These are phyloP conservation scores for Hermaeophaga mercurialis DNA, from an alignment of 2,888 invertebrate genomes.

Conservation along the genomic window DNA sequence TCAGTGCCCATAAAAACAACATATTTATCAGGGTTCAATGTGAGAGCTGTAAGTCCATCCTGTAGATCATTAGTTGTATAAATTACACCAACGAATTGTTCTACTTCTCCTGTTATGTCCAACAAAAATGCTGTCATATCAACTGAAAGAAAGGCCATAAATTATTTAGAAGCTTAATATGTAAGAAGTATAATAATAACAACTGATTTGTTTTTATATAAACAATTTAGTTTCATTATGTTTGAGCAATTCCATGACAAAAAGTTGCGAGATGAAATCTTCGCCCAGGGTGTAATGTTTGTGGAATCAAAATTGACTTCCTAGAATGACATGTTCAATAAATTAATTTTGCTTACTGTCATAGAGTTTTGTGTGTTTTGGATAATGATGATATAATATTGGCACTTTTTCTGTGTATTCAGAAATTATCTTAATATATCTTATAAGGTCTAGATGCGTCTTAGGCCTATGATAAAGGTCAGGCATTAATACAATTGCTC, in stretches of 20 bases:
- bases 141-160: no score
- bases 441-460: conserved; percentile 65
- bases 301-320: no score
- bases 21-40: conserved; percentile 51
- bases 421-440: conserved; percentile 69
- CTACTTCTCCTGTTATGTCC: conserved; percentile 54
- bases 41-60: conserved; percentile 48
- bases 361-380: conserved; percentile 69
- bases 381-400: conserved; percentile 84
- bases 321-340: no score
- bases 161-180: no score
- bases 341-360: conserved; percentile 70
- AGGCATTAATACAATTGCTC: conserved; percentile 76
- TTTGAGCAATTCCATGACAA: no score
- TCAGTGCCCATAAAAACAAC: conserved; percentile 53
- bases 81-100: conserved; percentile 53
- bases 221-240: no score
- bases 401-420: conserved; percentile 63
- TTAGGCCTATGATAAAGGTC: conserved; percentile 78
- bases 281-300: no score
- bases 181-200: no score
- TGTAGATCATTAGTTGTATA: conserved; percentile 51
- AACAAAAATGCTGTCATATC: conserved; percentile 51
- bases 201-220: no score
- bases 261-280: no score